Percentiles rank a stretch among this genome's conserved stretches.
Evolutionary conservation across 92 coral and sea anemone species (phyloP).

Genomic region (Palythoa grandiflora): DNA sequence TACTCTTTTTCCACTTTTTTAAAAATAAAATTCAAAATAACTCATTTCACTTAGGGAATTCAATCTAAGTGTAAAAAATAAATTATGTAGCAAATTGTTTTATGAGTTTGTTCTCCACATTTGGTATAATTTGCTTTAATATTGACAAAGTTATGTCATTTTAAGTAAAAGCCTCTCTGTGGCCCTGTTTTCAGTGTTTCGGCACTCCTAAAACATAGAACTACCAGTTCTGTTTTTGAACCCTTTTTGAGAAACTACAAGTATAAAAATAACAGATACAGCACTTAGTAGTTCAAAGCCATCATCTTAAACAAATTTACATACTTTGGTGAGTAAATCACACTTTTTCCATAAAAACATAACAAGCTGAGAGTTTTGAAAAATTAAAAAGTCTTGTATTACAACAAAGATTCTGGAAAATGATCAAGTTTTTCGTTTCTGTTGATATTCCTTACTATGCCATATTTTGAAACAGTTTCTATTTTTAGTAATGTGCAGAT

Average conservation of each 20-base stretch:
- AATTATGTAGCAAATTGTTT: neutral
- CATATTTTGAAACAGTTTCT: constrained; percentile 40
- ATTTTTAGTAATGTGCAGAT: constrained; percentile 28
- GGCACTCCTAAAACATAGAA: neutral
- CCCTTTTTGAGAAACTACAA: constrained; percentile 19
- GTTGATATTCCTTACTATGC: constrained; percentile 29
- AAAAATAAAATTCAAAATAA: constrained; percentile 6
- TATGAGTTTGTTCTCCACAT: neutral
- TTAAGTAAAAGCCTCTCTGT: constrained; percentile 6
- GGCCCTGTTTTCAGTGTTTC: neutral
- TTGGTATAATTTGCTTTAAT: neutral
- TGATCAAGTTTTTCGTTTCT: constrained; percentile 1
- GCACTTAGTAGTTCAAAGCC: neutral
- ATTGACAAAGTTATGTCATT: neutral
- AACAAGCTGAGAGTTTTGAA: neutral
- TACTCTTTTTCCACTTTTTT: neutral
- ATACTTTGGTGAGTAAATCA: neutral
- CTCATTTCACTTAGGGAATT: neutral
- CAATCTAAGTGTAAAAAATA: constrained; percentile 8
- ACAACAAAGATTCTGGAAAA: neutral
- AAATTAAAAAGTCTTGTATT: neutral
- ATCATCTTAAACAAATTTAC: neutral
- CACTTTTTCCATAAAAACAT: neutral
- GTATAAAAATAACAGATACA: neutral
- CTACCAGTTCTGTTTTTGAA: neutral